These are phyloP conservation scores for Scyliorhinus canicula DNA, from an alignment of 2,797 vertebrate genomes.

Conservation along the genomic window DNA sequence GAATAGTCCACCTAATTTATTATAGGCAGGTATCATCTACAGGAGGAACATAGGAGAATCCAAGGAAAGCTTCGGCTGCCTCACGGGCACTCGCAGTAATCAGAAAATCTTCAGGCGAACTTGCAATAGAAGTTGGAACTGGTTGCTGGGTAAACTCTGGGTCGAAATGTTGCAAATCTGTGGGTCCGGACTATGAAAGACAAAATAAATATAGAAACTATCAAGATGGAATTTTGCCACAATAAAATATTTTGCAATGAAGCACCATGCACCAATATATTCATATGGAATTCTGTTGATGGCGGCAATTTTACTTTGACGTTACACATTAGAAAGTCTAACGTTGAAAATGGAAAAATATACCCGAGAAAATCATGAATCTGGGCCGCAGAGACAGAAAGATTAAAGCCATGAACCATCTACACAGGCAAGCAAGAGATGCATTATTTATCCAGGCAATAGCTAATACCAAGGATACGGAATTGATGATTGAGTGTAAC, in stretches of 20 bases:
- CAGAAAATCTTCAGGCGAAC: constrained; percentile 49
- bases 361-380: background rate
- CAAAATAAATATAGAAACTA: background rate
- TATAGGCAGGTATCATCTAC: constrained; percentile 56
- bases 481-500: background rate
- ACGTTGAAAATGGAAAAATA: background rate
- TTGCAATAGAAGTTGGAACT: constrained; percentile 62
- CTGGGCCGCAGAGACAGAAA: background rate
- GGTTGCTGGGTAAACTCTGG: constrained; percentile 71
- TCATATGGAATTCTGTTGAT: background rate
- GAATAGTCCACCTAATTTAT: background rate
- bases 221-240: background rate
- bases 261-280: background rate
- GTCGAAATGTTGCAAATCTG: constrained; percentile 69
- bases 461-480: background rate
- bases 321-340: no score
- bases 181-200: constrained; percentile 58
- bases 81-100: constrained; percentile 64
- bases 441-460: background rate
- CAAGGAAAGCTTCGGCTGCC: constrained; percentile 66
- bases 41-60: constrained; percentile 67
- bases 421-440: no score
- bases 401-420: background rate
- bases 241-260: background rate
- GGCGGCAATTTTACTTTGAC: background rate